Base-by-base conservation (phyloP, 2,888 invertebrate genomes). In the Drosophila buzzatii region DNA sequence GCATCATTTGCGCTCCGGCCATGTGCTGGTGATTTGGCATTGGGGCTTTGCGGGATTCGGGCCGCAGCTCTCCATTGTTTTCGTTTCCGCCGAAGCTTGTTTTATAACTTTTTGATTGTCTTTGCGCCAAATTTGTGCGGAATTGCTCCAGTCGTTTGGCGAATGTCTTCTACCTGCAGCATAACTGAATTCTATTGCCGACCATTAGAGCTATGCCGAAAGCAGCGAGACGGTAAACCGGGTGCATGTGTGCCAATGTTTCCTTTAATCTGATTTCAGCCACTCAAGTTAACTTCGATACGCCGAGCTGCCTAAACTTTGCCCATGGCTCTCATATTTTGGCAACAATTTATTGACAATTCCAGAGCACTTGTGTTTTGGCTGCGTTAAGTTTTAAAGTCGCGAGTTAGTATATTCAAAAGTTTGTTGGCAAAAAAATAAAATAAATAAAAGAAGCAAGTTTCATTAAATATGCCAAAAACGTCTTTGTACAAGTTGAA, bases 51-150 rank as follows among this genome's bases (percentile, higher is more conserved):
- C 49, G 45, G 51, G 55, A 70, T 73, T 76, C 61, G 51, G 52
- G 45, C 65, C 63, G 51, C 64, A 42, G 65, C 44, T 45, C 56
- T 53, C 55, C 71, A 81, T 72, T 81, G 84, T 84, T 83, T 82
- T 78, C 75, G 70, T 70, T 73, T 73, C 76, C 39, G 70, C 72
- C 79, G 79, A 83, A 77, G 81, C 82, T 87, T 86, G 82, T 86
- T 86, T 89, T 88, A 88, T 88, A 90, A 90, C 90, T 90, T 90
- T 90, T 88, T 90, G 90, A 90, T 90, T 90, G 90, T 89, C 89
- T 89, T 90, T 90, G 88, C 76, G 74, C 76, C 79, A 90, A 90
- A 88, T 87, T 87, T 89, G 81, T 75, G 81, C 76, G 71, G 84
- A 85, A 89, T 82, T 82, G 81, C 75, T 82, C 66, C 65, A 75